Conservation (phyloP, 2,888 invertebrate genomes). For the Nysson spinosus region DNA sequence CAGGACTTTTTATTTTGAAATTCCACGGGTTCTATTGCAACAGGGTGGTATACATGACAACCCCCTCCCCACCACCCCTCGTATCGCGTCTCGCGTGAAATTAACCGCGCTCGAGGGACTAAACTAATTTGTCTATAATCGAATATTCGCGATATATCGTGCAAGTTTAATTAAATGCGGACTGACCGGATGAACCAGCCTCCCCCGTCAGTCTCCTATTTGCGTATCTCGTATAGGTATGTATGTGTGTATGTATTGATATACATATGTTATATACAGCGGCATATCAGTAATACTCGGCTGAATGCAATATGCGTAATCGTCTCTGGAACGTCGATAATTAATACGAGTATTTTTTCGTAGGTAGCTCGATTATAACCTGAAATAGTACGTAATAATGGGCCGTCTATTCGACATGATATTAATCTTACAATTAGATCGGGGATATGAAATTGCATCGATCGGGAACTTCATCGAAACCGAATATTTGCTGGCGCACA, state of each 20-base stretch:
- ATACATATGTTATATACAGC: too few relatives aligned
- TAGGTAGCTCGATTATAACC: constrained; percentile 24
- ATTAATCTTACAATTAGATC: constrained; percentile 38
- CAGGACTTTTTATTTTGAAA: constrained; percentile 2
- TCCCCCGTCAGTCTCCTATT: constrained; percentile 22
- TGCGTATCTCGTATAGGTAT: constrained; percentile 23
- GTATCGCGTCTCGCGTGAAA: constrained; percentile 59
- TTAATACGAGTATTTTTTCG: constrained; percentile 50
- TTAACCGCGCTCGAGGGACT: constrained; percentile 61
- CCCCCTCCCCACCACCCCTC: too few relatives aligned
- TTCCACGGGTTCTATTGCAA: constrained; percentile 11
- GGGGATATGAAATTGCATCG: constrained; percentile 18
- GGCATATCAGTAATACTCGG: constrained; percentile 7
- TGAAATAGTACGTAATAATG: constrained; percentile 33
- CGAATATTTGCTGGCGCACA: not conserved
- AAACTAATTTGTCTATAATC: constrained; percentile 66
- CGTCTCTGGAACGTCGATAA: constrained; percentile 49
- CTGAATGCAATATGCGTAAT: constrained; percentile 41
- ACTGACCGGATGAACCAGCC: constrained; percentile 54
- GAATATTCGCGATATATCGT: constrained; percentile 64
- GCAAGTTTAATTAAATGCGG: constrained; percentile 66
- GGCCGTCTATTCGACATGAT: constrained; percentile 15
- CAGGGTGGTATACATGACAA: constrained; percentile 32
- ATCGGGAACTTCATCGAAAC: constrained; percentile 6
- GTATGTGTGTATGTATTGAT: not conserved